A percentile compares a stretch with the other conserved stretches of the same genome.
Conservation (phyloP, 2,888 invertebrate species). For the Nebria salina region DNA sequence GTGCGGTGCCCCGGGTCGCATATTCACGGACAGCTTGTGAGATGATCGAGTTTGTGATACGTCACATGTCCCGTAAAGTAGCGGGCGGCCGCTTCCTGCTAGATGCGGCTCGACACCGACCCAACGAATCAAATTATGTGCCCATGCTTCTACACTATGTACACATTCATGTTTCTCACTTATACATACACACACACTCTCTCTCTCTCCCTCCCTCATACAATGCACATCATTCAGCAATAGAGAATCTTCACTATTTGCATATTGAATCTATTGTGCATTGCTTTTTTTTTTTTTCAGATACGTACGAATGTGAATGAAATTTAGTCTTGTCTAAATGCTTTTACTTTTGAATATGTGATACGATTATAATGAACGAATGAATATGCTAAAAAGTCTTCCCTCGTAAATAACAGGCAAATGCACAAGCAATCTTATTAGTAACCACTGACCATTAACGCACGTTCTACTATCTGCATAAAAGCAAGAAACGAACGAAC, state of each 20-base stretch:
- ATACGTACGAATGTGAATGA: too few species aligned
- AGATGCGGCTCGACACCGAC: conserved; percentile 21
- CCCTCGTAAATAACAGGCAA: neutral
- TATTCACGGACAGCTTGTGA: conserved; percentile 33
- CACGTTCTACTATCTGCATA: neutral
- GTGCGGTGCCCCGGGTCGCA: conserved; percentile 22
- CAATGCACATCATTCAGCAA: neutral
- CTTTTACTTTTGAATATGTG: neutral
- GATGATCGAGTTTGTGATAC: conserved; percentile 33
- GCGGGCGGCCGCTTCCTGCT: conserved; percentile 15
- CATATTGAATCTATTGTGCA: neutral
- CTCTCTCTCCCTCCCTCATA: neutral
- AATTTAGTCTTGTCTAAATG: neutral
- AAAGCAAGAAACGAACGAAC: conserved; percentile 22
- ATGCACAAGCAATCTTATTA: conserved; percentile 25
- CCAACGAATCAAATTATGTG: conserved; percentile 28
- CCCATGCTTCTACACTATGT: neutral
- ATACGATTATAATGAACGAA: conserved; percentile 2
- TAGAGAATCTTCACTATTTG: neutral
- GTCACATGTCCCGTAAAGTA: conserved; percentile 22
- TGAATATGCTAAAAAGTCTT: neutral
- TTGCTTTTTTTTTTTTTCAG: neutral
- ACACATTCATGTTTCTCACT: neutral
- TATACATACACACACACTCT: neutral
- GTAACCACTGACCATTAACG: conserved; percentile 24